These are phyloP conservation scores for Agrilus cyanescens DNA, from an alignment of 2,888 invertebrate species.

Conservation along the genomic window DNA sequence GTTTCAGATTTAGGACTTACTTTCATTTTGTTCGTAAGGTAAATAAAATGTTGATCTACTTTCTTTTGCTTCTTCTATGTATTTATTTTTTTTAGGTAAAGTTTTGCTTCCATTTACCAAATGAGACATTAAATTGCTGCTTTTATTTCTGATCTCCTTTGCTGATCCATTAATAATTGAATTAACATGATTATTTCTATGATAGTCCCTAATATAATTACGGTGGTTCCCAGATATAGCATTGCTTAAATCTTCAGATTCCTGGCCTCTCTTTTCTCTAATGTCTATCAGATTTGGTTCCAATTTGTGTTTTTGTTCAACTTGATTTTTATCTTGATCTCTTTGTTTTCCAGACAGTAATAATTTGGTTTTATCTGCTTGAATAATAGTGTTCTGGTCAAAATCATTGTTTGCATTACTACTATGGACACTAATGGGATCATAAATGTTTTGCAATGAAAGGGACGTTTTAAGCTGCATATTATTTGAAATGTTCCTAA, in stretches of 20 bases:
- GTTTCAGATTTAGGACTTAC: too few relatives aligned
- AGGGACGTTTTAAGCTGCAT: conserved; percentile 21
- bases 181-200: conserved; percentile 5
- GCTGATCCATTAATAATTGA: conserved; percentile 13
- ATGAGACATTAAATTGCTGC: conserved; percentile 47
- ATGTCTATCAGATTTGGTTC: conserved; percentile 33
- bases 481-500: conserved; percentile 3
- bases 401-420: conserved; percentile 35
- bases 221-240: conserved; percentile 3
- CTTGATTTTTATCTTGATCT: conserved; percentile 12
- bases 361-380: conserved; percentile 29
- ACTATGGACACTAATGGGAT: conserved; percentile 18
- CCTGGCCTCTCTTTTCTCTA: conserved; percentile 20
- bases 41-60: conserved; percentile 5
- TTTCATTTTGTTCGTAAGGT: too few relatives aligned
- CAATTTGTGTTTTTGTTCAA: conserved; percentile 22
- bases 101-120: conserved; percentile 37
- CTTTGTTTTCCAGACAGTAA: conserved; percentile 21
- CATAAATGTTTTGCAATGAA: conserved; percentile 30
- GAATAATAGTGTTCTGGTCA: conserved; percentile 33
- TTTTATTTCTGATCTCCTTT: conserved; percentile 39
- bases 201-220: conserved; percentile 1
- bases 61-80: conserved; percentile 19
- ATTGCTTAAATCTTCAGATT: conserved; percentile 14
- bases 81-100: conserved; percentile 23